Evolutionary conservation across 2,797 vertebrate species (phyloP).

Genomic region (Sciaenops ocellatus): DNA sequence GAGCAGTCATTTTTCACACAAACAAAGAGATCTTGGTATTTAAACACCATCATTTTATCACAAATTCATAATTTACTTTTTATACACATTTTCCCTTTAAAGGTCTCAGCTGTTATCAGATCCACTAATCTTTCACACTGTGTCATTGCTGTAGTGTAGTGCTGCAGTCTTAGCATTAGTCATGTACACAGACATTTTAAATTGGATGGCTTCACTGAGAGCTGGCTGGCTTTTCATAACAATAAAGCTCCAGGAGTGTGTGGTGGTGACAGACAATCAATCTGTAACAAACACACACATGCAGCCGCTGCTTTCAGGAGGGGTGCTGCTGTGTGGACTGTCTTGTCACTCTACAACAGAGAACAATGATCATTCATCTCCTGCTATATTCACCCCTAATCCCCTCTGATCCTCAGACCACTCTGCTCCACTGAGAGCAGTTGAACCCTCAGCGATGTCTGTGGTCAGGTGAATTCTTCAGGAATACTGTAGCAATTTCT

Average conservation of each 20-base stretch:
- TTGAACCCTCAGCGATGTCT: conserved; percentile 28
- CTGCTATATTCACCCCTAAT: conserved; percentile 33
- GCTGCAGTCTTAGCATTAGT: conserved; percentile 3
- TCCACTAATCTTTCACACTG: not conserved
- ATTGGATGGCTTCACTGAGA: conserved; percentile 1
- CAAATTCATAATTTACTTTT: not conserved
- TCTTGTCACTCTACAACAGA: conserved; percentile 1
- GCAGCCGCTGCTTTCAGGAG: conserved; percentile 35
- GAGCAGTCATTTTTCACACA: not conserved
- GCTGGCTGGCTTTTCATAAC: not conserved
- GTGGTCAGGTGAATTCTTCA: conserved; percentile 42
- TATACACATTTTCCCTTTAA: not conserved
- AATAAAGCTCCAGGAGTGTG: conserved; percentile 41
- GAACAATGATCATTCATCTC: conserved; percentile 49
- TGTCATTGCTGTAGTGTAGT: not conserved
- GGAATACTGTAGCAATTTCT: conserved; percentile 57
- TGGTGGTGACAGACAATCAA: conserved; percentile 62
- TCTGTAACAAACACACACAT: conserved; percentile 38
- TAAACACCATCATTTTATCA: not conserved
- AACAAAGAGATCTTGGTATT: not conserved
- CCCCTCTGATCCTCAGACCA: conserved; percentile 53
- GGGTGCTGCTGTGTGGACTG: conserved; percentile 19
- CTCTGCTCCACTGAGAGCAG: conserved; percentile 26
- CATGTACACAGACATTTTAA: conserved; percentile 6
- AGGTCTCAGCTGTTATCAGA: not conserved